Base-by-base conservation (phyloP, 2,888 invertebrate species). In the Idaea aversata region DNA sequence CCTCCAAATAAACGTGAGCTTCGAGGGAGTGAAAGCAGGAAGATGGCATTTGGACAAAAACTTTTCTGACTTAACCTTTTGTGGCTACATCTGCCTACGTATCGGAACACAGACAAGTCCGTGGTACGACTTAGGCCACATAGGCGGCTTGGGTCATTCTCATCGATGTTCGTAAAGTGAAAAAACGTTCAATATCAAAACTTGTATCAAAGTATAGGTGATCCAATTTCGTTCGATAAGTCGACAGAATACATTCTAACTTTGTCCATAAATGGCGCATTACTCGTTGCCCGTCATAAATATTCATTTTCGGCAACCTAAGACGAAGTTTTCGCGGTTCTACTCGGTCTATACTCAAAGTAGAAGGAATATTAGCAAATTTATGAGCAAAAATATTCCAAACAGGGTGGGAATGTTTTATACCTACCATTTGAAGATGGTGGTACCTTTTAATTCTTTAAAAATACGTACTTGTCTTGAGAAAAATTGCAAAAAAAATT, bases 211-310 rank as follows among this genome's bases (percentile, higher is more conserved):
- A 72, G 72, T 69, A 72, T 77, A 76, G 71, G 73, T 79, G 80
- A 81, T 81, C 81, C 81, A 79, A 81, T 84, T 82, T 77, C 78
- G 78, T 84, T 84, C 82, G 85, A 87, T 88, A 89, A 87, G 85
- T 88, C 83, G 81, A 77, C 77, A 79, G 82, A 88, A 87, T 84
- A 84, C 86, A 85, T 88, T 87, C 83, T 78, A 91, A 91, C 89
- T 92, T 91, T 85, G 84, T 85, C 87, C 89, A 91, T 90, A 91
- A 91, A 91, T 87, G 90, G 87, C 84, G 86, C 85, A 87, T 90
- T 88, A 89, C 86, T 85, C 85, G 86, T 82, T 86, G 87, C 84
- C 83, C 81, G 87, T 88, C 88, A 91, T 92, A 91, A 92, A 92
- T 92, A 92, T 91, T 92, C 90, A 92, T 91, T 91, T 90, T 88